A percentile compares a stretch with the other conserved stretches of the same genome.
Evolutionary conservation across 2,888 invertebrate genomes (phyloP).

Genomic region (Eueremaeus valkanovi): DNA sequence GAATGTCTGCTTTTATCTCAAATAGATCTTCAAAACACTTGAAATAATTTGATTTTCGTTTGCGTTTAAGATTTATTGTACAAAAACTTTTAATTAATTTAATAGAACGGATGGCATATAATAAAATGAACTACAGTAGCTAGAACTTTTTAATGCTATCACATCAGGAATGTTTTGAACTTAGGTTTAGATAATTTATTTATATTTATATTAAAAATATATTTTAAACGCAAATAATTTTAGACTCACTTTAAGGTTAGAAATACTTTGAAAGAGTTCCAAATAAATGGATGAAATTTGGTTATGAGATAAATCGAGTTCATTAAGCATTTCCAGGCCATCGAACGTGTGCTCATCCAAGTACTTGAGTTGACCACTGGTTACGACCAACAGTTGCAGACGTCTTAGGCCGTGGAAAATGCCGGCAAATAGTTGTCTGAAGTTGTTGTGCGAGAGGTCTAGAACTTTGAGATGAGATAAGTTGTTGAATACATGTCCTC

Average conservation of each 20-base stretch:
- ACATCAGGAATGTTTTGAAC: too few relatives aligned
- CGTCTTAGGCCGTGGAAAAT: slow-evolving; percentile 52
- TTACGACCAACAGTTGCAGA: slow-evolving; percentile 51
- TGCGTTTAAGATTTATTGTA: too few relatives aligned
- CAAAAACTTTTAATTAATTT: too few relatives aligned
- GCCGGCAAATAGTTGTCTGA: slow-evolving; percentile 51
- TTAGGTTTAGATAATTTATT: too few relatives aligned
- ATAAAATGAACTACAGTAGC: too few relatives aligned
- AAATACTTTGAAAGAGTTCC: slow-evolving; percentile 53
- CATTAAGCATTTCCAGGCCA: slow-evolving; percentile 51
- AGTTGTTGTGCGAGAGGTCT: slow-evolving; percentile 52
- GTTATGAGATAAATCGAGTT: slow-evolving; percentile 52
- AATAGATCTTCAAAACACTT: too few relatives aligned
- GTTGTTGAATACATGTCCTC: slow-evolving; percentile 51
- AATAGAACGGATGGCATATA: too few relatives aligned
- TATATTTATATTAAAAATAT: too few relatives aligned
- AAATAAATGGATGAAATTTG: slow-evolving; percentile 51
- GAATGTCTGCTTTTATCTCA: too few relatives aligned
- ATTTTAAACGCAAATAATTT: background rate
- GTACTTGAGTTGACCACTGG: slow-evolving; percentile 51
- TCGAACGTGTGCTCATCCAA: slow-evolving; percentile 53
- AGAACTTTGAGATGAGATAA: slow-evolving; percentile 51
- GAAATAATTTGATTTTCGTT: too few relatives aligned
- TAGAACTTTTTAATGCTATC: too few relatives aligned
- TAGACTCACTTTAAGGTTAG: slow-evolving; percentile 48